Base-by-base conservation (phyloP, 64 coral and sea anemone species). In the Cladopsammia gracilis region DNA sequence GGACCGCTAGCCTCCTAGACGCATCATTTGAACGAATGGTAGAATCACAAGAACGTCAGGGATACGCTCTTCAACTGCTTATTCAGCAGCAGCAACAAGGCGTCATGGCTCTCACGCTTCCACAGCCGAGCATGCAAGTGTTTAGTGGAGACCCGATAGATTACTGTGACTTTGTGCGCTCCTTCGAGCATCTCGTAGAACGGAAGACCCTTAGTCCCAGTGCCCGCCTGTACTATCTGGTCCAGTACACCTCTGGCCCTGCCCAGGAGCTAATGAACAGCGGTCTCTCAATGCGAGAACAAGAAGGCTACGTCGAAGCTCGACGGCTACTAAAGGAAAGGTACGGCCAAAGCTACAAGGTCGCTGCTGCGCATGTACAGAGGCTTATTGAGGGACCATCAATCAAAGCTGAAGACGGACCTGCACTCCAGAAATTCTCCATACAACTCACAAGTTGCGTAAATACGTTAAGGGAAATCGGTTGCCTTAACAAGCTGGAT, bases 141-240 rank as follows among this genome's bases (percentile, higher is more conserved):
- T 84, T 94, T 48, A 77, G 54, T 4, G 78, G 76, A 16, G 44
- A 89, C 58, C 76, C 85, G 8, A 47, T 82, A 11, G 48, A 88
- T 48, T 94, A 94, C 48, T 82, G 86, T 25, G 68, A 79, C 23
- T 83, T 94, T 82, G 48, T 88, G 50, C 65, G 92, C 19, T 45
- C 92, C 7, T 88, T 88, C 51, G 84, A 88, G 56, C 81, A 83
- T 62, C 62, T 88, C 50, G 88, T 88, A 46, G 84, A 93, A 64
- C 15, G 60, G 6, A 88, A 93, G 79, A 88, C 92, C 48, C 58
- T 75, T 9, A 93, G 85, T 79, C 70, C 92, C 47, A 88, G 92
- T 19, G 49, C 92, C 46, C 83, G 85, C 44, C 65, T 94, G 52
- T 94, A 94, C 57, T 94, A 94, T 47, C 73, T 91, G n/a, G 71